These are phyloP conservation scores for Pterois miles DNA, from an alignment of 2,797 vertebrate species.

Conservation along the genomic window DNA sequence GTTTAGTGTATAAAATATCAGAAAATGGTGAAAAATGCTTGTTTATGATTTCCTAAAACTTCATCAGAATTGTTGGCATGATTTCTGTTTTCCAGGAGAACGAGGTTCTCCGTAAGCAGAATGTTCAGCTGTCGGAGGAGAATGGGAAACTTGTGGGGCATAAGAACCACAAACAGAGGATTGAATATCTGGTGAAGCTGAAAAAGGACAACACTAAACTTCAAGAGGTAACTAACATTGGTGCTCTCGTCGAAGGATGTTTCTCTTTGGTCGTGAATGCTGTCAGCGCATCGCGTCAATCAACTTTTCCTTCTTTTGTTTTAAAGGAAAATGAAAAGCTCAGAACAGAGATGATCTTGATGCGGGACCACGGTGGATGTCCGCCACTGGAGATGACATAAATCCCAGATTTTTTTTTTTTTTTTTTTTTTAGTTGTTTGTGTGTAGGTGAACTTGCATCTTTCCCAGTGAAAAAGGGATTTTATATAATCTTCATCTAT, in stretches of 20 bases:
- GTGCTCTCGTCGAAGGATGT: neutral
- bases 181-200: slow-evolving; percentile 94
- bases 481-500: neutral
- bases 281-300: neutral
- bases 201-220: slow-evolving; percentile 93
- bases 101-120: slow-evolving; percentile 89
- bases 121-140: slow-evolving; percentile 89
- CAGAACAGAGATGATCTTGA: slow-evolving; percentile 58
- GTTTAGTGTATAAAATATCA: neutral
- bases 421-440: neutral
- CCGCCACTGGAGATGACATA: slow-evolving; percentile 28
- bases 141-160: slow-evolving; percentile 96
- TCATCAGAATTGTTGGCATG: neutral
- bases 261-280: neutral
- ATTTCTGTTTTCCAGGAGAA: slow-evolving; percentile 83
- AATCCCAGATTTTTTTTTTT: neutral
- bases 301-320: slow-evolving; percentile 21
- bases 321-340: slow-evolving; percentile 81
- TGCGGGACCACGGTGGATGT: slow-evolving; percentile 47
- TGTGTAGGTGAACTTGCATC: neutral
- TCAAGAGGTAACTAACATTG: slow-evolving; percentile 83
- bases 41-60: neutral
- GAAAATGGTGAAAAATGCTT: neutral
- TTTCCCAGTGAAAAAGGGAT: neutral
- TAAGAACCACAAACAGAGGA: slow-evolving; percentile 95